Percentiles rank a stretch among this genome's conserved stretches.
phyloP scores from a whole-genome alignment of 92 coral and sea anemone species.

The Palythoa grandis region DNA sequence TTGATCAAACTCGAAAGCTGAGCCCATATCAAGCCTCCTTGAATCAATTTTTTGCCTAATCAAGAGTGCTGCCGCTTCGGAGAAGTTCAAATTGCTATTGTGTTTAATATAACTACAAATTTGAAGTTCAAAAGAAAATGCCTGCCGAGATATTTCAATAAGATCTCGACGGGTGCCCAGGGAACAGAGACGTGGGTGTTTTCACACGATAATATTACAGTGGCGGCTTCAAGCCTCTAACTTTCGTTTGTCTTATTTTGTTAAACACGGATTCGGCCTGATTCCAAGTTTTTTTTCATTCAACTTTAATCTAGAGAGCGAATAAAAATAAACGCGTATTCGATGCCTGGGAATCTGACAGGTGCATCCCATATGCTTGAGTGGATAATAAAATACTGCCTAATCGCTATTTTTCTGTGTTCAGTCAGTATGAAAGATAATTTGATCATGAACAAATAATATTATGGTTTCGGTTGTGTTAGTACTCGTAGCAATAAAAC shows the following conservation, averaged over 20 bases:
- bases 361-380: conserved; percentile 79
- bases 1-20: conserved; percentile 37
- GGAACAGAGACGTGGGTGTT: conserved; percentile 18
- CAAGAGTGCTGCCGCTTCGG: conserved; percentile 34
- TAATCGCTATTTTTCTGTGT: conserved; percentile 84
- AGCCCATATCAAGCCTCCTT: conserved; percentile 24
- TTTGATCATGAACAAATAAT: conserved; percentile 72
- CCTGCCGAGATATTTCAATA: conserved; percentile 39
- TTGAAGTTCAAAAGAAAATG: conserved; percentile 28
- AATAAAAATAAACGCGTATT: conserved; percentile 39
- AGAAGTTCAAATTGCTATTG: conserved; percentile 45
- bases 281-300: conserved; percentile 34
- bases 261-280: conserved; percentile 15
- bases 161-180: conserved; percentile 32
- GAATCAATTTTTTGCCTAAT: conserved; percentile 28
- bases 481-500: conserved; percentile 48
- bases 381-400: conserved; percentile 66
- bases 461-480: conserved; percentile 65
- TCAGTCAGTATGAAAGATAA: conserved; percentile 82
- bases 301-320: conserved; percentile 37
- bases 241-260: conserved; percentile 14
- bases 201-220: conserved; percentile 43
- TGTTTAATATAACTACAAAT: conserved; percentile 18
- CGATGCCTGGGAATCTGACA: conserved; percentile 80
- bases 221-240: conserved; percentile 20